Evolutionary conservation across 2,797 vertebrate genomes (phyloP).

Genomic region (Ispidina picta): DNA sequence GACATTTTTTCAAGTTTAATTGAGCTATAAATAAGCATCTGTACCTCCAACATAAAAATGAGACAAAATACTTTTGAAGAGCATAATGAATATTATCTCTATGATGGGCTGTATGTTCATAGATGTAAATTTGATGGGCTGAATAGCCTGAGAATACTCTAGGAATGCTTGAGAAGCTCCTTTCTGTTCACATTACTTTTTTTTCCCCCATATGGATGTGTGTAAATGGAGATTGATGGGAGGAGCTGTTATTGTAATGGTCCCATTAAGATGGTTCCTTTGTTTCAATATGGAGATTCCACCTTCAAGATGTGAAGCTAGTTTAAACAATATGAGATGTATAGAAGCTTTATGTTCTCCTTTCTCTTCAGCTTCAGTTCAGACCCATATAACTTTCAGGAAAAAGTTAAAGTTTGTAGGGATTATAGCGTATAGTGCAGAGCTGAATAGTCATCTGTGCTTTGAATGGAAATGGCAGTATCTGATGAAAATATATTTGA

Average conservation of each 20-base stretch:
- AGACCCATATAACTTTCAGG: not conserved
- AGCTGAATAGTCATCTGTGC: not conserved
- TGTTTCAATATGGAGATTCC: conserved; percentile 16
- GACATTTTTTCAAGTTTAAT: not conserved
- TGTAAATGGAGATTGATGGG: conserved; percentile 36
- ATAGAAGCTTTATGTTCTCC: not conserved
- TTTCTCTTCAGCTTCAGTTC: not conserved
- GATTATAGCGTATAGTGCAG: not conserved
- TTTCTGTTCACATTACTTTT: not conserved
- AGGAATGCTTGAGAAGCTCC: not conserved
- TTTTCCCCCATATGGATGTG: not conserved
- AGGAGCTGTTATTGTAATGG: conserved; percentile 9
- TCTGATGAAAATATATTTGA: not conserved
- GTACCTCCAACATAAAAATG: not conserved
- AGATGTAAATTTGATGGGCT: not conserved
- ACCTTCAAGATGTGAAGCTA: not conserved
- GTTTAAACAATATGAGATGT: conserved; percentile 7
- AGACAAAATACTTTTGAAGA: not conserved
- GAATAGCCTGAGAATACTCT: not conserved
- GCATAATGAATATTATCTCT: not conserved
- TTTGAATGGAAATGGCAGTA: not conserved
- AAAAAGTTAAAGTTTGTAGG: not conserved
- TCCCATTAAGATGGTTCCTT: not conserved
- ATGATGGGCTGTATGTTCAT: not conserved
- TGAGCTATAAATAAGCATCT: conserved; percentile 26